Evolutionary conservation across 2,888 invertebrate species (phyloP), one percentile per base, ranked within the genome.

Genomic region (Coelogynopora nodosa): DNA sequence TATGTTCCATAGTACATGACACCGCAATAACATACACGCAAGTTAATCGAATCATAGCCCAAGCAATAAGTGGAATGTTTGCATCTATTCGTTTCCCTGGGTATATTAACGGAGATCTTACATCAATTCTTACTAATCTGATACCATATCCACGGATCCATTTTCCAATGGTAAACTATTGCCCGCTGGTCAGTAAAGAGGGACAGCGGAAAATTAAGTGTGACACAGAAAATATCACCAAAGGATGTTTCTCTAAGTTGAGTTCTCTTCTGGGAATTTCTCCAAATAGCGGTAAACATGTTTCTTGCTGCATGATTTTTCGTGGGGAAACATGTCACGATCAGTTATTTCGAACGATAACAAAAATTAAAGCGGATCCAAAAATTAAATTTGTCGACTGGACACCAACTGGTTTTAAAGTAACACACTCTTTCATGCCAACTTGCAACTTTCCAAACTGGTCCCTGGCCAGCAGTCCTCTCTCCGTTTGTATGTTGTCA

Each of bases 241-340:
- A 30, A 1, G 31, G 31, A 31, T 31, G 31, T 23, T 26, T 84
- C 27, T 84, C 84, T 49, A 29, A 84, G 10, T 27, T 31, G 1
- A 31, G 31, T 26, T n/a, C 84, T 18, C 31, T 84, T 31, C 67
- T 84, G 5, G 84, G 49, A 31, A 26, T 84, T 10, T 31, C 31
- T 5, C 27, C 67, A 67, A 0, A 0, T 1, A 31, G 27, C 23
- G 84, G 84, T 31, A 84, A n/a, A 31, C 31, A 84, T 31, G 49
- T 84, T 84, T 84, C 84, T n/a, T 84, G 84, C n/a, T 84, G 84
- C n/a, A 84, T 84, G 84, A 29, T 84, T 5, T 84, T 31, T 27
- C 31, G 84, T 2, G 84, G 84, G 49, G 18, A 31, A 23, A n/a
- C 23, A 5, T 30, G 1, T 84, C 84, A 5, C 30, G 27, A 67